Evolutionary conservation across 2,888 invertebrate genomes (phyloP), one percentile per base, ranked within the genome.

Genomic region (Drosophila kanekoi): DNA sequence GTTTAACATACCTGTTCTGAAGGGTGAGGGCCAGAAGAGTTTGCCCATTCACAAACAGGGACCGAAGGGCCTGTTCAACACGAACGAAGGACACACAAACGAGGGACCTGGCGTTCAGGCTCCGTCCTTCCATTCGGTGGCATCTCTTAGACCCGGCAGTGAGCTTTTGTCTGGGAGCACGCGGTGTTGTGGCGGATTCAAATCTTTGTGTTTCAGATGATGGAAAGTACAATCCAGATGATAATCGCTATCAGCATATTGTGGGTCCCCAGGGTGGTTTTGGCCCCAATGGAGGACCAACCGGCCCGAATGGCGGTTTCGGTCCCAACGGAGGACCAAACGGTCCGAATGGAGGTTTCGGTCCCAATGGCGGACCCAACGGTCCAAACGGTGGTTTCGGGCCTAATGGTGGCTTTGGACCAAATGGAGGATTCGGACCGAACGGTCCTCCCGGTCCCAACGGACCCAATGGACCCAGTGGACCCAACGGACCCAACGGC

Each of bases 241-340:
- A 33, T 10, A 83, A 80, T 63, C 67, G 82, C 23, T 90, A 90
- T 45, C 38, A 75, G 9, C 91, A 90, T 65, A 67, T 76, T 40
- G 77, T 73, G 38, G 90, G 89, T 14, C 51, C 61, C 11, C 82
- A 90, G 61, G 51, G 64, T 28, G 45, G 77, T 57, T 54, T 80
- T n/a, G 77, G 77, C 14, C 54, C 72, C 6, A 56, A 59, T 48
- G 67, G 67, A 3, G 94, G 94, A 66, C 93, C 94, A 0, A 92
- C 92, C 91, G 92, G 82, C 41, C 40, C 49, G n/a, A 54, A 43
- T 10, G 77, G 76, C 11, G 49, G 47, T 23, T 59, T 68, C 11
- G 87, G 87, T 35, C 60, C 71, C 8, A 63, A 59, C 47, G 71
- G 52, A 1, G 94, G 94, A 68, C 93, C 94, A 0, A 93, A 92